phyloP scores from a whole-genome alignment of 2,797 vertebrate species.

The Pseudochirops corinnae region DNA sequence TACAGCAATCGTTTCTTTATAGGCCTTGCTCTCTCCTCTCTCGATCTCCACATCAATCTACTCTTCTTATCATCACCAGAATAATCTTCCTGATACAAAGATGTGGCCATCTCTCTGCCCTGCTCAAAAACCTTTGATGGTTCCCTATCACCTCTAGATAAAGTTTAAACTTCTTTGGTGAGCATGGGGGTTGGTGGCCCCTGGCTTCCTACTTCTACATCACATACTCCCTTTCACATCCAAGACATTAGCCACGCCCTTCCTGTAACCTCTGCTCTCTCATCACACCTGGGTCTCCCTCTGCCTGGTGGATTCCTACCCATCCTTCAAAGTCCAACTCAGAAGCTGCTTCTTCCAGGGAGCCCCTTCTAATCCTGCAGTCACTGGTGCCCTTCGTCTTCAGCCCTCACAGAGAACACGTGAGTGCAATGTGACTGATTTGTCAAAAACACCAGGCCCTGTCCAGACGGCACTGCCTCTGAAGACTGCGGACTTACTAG shows the following conservation, averaged over 20 bases:
- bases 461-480: background rate
- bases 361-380: slow-evolving; percentile 48
- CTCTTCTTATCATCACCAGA: background rate
- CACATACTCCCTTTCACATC: slow-evolving; percentile 10
- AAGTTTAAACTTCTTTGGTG: background rate
- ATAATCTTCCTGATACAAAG: background rate
- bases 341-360: background rate
- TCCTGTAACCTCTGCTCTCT: slow-evolving; percentile 34
- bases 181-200: background rate
- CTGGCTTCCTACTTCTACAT: background rate
- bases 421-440: background rate
- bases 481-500: background rate
- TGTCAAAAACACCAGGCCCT: background rate
- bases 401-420: slow-evolving; percentile 41
- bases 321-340: background rate
- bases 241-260: slow-evolving; percentile 13
- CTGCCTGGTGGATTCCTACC: slow-evolving; percentile 47
- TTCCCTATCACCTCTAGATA: background rate
- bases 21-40: background rate
- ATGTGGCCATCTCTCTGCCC: background rate
- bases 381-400: slow-evolving; percentile 36
- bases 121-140: background rate
- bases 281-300: slow-evolving; percentile 40
- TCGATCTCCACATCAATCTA: background rate
- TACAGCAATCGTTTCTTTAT: background rate